A percentile compares a stretch with the other conserved stretches of the same genome.
Conservation (phyloP, 2,888 invertebrate genomes). For the Leptothorax acervorum region DNA sequence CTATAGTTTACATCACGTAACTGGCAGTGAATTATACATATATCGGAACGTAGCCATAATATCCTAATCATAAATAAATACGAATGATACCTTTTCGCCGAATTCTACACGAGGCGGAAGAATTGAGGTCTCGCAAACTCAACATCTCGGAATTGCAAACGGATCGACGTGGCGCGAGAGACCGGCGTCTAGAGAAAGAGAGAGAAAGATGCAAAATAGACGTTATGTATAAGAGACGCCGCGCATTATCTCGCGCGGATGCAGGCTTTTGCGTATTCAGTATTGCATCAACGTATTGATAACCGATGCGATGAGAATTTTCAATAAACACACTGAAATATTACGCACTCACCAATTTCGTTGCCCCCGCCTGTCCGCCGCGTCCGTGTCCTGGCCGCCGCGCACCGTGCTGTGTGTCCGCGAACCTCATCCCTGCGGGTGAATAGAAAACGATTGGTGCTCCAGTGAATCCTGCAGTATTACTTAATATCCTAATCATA, state of each 20-base stretch:
- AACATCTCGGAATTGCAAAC: no score
- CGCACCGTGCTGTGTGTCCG: no score
- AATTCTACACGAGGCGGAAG: neutral
- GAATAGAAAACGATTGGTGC: neutral
- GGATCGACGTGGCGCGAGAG: no score
- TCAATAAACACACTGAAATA: neutral
- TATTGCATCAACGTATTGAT: neutral
- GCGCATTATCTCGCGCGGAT: neutral
- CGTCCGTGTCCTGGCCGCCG: no score
- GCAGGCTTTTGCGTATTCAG: neutral
- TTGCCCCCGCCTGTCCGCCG: neutral
- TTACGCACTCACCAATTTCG: neutral
- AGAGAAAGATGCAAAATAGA: neutral
- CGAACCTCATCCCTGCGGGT: neutral
- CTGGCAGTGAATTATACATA: no score
- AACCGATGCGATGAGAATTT: neutral
- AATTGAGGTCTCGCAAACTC: neutral
- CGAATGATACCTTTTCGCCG: neutral
- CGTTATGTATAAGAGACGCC: neutral
- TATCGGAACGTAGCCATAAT: no score
- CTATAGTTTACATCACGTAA: no score
- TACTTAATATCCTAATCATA: neutral
- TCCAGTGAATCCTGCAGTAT: neutral
- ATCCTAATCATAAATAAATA: neutral
- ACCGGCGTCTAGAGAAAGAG: no score